A percentile compares a stretch with the other conserved stretches of the same genome.
These are phyloP conservation scores for Xenotilapia leptura DNA, from an alignment of 2,113 vertebrate genomes.

Conservation along the genomic window DNA sequence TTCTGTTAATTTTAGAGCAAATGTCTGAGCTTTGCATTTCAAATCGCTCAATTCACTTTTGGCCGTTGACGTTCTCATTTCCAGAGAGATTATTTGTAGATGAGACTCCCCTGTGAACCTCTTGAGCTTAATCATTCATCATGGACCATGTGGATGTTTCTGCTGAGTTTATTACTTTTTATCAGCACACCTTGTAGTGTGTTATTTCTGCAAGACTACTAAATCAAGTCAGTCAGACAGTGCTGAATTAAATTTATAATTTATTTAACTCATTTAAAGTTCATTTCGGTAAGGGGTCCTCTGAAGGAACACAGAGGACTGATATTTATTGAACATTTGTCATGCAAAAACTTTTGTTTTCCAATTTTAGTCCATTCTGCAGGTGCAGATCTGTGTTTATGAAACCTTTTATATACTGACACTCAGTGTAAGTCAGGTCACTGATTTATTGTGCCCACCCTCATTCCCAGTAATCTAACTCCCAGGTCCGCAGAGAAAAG, in stretches of 20 bases:
- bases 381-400: not conserved
- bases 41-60: not conserved
- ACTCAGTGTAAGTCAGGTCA: not conserved
- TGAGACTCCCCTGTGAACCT: not conserved
- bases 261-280: not conserved
- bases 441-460: not conserved
- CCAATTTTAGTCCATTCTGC: not conserved
- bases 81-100: not conserved
- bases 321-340: not conserved
- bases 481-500: not conserved
- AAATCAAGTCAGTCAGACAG: not conserved
- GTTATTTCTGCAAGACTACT: not conserved
- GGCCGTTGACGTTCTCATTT: not conserved
- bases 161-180: not conserved
- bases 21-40: not conserved
- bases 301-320: not conserved
- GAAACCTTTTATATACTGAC: not conserved
- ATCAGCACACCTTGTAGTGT: not conserved
- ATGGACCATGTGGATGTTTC: not conserved
- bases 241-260: not conserved
- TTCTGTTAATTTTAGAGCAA: constrained; percentile 29
- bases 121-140: not conserved
- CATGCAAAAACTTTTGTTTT: not conserved
- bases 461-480: not conserved
- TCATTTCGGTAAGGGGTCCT: not conserved